These are phyloP conservation scores for Maniola hyperantus DNA, from an alignment of 2,888 invertebrate genomes.

Conservation along the genomic window DNA sequence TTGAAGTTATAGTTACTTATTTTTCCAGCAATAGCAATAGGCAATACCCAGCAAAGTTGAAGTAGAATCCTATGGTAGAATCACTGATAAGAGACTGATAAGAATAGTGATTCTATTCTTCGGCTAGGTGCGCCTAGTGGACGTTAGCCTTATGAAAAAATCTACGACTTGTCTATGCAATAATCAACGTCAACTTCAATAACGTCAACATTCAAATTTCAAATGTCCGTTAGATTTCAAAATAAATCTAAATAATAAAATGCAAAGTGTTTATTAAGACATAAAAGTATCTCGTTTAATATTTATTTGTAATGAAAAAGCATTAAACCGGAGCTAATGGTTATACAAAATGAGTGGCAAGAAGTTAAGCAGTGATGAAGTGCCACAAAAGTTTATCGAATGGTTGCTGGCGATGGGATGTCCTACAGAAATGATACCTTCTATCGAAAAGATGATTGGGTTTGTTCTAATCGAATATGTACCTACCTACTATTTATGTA, in stretches of 20 bases:
- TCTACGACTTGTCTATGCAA: not conserved
- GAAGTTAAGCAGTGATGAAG: constrained; percentile 64
- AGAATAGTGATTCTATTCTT: too few relatives aligned
- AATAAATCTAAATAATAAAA: not conserved
- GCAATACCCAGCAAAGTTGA: too few relatives aligned
- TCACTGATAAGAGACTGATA: too few relatives aligned
- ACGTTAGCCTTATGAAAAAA: too few relatives aligned
- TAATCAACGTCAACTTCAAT: too few relatives aligned
- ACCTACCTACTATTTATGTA: not conserved
- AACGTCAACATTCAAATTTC: too few relatives aligned
- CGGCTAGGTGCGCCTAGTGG: too few relatives aligned
- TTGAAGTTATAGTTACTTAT: too few relatives aligned
- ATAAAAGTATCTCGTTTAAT: too few relatives aligned
- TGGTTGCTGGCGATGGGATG: constrained; percentile 75
- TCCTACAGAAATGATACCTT: constrained; percentile 66
- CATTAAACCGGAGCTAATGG: not conserved
- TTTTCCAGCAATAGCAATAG: too few relatives aligned
- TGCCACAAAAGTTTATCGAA: constrained; percentile 66
- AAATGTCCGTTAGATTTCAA: not conserved
- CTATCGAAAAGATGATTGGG: constrained; percentile 65
- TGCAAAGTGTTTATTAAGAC: not conserved
- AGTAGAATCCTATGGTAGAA: too few relatives aligned
- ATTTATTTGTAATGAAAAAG: not conserved
- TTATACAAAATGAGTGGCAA: constrained; percentile 50
- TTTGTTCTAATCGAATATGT: too few relatives aligned